These are phyloP conservation scores for Adoxophyes honmai DNA, from an alignment of 1,140 invertebrate genomes.

Conservation along the genomic window DNA sequence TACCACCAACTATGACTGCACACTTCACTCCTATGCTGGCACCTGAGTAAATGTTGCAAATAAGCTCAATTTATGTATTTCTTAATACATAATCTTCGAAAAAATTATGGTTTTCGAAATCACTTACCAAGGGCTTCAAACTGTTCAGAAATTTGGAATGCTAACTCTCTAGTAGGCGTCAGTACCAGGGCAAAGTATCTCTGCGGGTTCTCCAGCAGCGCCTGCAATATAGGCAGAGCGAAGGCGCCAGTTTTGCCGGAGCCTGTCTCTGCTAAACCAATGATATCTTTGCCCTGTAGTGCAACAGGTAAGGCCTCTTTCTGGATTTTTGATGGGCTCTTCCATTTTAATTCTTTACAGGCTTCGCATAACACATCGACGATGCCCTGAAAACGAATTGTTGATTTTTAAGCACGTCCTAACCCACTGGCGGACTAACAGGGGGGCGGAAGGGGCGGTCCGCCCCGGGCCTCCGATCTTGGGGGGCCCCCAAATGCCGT, in stretches of 20 bases:
- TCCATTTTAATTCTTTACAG: slow-evolving; percentile 96
- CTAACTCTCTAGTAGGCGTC: slow-evolving; percentile 98
- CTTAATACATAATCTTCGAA: too few species aligned
- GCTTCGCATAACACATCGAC: slow-evolving; percentile 94
- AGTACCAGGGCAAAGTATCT: slow-evolving; percentile 95
- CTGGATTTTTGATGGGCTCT: slow-evolving; percentile 95
- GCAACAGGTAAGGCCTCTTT: slow-evolving; percentile 94
- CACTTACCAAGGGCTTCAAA: slow-evolving; percentile 92
- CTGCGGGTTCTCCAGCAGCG: slow-evolving; percentile 93
- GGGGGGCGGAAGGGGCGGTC: too few species aligned
- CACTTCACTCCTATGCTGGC: slow-evolving; percentile 94
- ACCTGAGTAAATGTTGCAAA: slow-evolving; percentile 63
- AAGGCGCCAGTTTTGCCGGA: slow-evolving; percentile 99
- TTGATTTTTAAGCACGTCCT: slow-evolving; percentile 21
- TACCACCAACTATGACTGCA: slow-evolving; percentile 97
- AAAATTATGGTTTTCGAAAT: slow-evolving; percentile 6
- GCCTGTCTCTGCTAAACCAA: slow-evolving; percentile 98
- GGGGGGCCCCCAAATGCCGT: too few species aligned
- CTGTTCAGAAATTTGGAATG: slow-evolving; percentile 97
- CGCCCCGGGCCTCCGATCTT: too few species aligned
- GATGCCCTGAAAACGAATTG: slow-evolving; percentile 84
- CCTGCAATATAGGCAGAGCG: slow-evolving; percentile 96
- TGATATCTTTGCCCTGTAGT: slow-evolving; percentile 95
- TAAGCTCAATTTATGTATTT: background rate
- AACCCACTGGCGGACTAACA: too few species aligned